Base-by-base conservation (phyloP, 1,140 invertebrate species). In the Pemphigus obesinymphae region DNA sequence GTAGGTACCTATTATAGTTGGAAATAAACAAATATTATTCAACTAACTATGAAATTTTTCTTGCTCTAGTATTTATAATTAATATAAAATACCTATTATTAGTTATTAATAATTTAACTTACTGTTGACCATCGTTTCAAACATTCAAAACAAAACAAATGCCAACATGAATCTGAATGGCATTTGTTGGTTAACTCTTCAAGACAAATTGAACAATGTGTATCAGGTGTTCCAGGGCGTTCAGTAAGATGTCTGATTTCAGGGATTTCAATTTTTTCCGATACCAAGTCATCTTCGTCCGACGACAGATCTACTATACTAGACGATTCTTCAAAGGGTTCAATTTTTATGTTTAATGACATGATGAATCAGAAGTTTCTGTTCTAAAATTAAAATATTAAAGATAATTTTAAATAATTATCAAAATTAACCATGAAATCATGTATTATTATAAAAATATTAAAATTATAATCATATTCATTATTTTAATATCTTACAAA, bases 121-220 rank as follows among this genome's bases (percentile, higher is more conserved):
- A 80, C 76, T 29, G 6, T 29, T 45, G 76, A 63, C 76, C 76
- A 80, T 45, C 55, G 55, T 80, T 45, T 45, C 43, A 80, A 80
- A 45, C 76, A 80, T 29, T 63, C 55, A 45, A 80, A 80, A 80
- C 76, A 80, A 11, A 80, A 80, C 58, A 63, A 10, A 63, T 80
- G 76, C 34, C 55, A 63, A 61, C 76, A 80, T 63, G 55, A 7
- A 63, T 80, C 17, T 63, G 76, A 26, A 61, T 80, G 4, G 34
- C 76, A 63, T 80, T 31, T 80, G 40, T 80, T 63, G 0, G 11
- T 63, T 31, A 80, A 45, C 17, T 45, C 76, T 31, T 80, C 76
- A 31, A 80, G 76, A 20, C 76, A 80, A 63, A 80, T 80, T 6
- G 76, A 63, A 45, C 76, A 80, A n/a, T 61, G 55, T 6, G 53